These are phyloP conservation scores for Spermophilus dauricus DNA, from an alignment of 2,113 vertebrate species.

Conservation along the genomic window DNA sequence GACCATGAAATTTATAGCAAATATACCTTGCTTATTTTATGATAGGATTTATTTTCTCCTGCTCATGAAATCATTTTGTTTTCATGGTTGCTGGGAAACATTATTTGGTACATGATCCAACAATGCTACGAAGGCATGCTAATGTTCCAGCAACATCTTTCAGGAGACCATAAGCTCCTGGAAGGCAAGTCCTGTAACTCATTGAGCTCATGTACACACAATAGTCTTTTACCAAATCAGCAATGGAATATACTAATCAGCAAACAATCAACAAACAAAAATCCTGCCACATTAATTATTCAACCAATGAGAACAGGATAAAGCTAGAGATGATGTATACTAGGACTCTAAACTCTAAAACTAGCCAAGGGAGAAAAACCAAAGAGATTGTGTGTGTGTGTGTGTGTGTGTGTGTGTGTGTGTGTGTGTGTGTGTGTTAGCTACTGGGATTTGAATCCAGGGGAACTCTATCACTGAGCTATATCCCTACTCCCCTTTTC, in stretches of 20 bases:
- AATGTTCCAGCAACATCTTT: neutral
- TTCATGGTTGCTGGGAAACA: neutral
- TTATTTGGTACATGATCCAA: neutral
- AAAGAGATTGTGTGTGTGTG: too few species aligned
- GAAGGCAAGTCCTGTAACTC: neutral
- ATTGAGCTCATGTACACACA: accelerated
- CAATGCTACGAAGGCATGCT: neutral
- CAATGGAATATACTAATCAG: neutral
- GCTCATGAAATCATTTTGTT: neutral
- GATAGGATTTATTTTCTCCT: neutral
- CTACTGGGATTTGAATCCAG: too few species aligned
- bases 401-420: too few species aligned
- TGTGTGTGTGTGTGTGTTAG: too few species aligned
- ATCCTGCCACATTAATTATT: neutral
- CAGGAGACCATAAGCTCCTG: neutral
- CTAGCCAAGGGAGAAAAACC: too few species aligned
- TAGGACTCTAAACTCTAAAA: too few species aligned
- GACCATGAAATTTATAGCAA: neutral
- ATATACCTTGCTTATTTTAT: neutral
- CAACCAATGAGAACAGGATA: too few species aligned
- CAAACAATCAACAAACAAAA: too few species aligned
- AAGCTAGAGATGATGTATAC: neutral
- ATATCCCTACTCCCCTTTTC: too few species aligned
- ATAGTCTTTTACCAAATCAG: neutral
- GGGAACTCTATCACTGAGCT: too few species aligned